Evolutionary conservation across 2,888 invertebrate genomes (phyloP).

Genomic region (Quadroppia sp.): DNA sequence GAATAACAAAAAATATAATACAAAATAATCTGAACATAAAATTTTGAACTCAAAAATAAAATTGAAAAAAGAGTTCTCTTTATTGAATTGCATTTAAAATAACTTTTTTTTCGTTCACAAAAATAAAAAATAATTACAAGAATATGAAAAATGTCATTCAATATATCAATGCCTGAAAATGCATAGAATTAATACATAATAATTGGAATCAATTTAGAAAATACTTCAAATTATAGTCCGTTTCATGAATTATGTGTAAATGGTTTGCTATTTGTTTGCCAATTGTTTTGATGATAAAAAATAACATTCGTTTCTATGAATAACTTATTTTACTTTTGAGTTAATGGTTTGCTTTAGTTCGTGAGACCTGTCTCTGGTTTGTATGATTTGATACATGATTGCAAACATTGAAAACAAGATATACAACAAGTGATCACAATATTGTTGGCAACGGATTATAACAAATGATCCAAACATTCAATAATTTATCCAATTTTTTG

Average conservation of each 20-base stretch:
- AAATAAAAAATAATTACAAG: too few species aligned
- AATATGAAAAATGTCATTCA: background rate
- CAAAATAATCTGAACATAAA: background rate
- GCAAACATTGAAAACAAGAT: background rate
- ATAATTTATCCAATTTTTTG: slow-evolving; percentile 25
- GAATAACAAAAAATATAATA: background rate
- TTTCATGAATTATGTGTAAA: background rate
- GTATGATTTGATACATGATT: slow-evolving; percentile 4
- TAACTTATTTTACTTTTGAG: background rate
- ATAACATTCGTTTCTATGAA: background rate
- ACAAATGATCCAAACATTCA: slow-evolving; percentile 13
- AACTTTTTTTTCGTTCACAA: too few species aligned
- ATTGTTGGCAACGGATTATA: slow-evolving; percentile 17
- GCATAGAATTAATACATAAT: background rate
- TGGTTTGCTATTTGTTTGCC: background rate
- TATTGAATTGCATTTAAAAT: background rate
- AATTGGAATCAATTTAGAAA: background rate
- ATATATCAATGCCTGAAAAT: background rate
- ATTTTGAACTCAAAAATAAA: background rate
- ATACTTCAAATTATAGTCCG: background rate
- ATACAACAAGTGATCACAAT: background rate
- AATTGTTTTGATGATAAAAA: background rate
- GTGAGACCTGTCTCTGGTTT: slow-evolving; percentile 9
- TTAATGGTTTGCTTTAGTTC: background rate
- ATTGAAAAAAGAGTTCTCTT: background rate